Evolutionary conservation across 2,113 vertebrate species (phyloP).

Genomic region (Natator depressus): DNA sequence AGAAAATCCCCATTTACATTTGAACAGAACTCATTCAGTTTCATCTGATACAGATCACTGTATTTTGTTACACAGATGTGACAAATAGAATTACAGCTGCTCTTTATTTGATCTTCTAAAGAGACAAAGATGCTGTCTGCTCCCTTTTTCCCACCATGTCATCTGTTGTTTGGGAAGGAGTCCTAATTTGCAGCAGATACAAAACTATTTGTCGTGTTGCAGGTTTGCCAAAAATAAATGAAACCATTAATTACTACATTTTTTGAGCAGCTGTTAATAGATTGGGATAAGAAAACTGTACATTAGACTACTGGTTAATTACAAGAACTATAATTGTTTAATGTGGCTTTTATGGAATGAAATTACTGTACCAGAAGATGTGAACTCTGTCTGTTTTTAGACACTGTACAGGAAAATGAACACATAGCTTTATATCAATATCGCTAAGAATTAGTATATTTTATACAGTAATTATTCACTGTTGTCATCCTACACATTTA

Average conservation of each 20-base stretch:
- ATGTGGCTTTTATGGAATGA: constrained; percentile 68
- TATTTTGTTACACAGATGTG: constrained; percentile 65
- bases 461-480: neutral
- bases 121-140: constrained; percentile 67
- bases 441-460: neutral
- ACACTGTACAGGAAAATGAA: constrained; percentile 1
- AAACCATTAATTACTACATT: constrained; percentile 86
- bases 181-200: constrained; percentile 81
- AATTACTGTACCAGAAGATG: constrained; percentile 55
- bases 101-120: constrained; percentile 78
- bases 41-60: constrained; percentile 12
- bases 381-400: constrained; percentile 53
- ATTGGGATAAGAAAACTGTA: constrained; percentile 75
- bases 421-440: neutral
- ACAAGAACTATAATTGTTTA: constrained; percentile 66
- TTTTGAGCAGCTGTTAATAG: constrained; percentile 86
- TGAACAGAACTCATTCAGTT: constrained; percentile 25
- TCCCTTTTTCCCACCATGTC: constrained; percentile 68
- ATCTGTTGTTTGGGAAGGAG: constrained; percentile 79
- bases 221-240: constrained; percentile 86
- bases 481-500: neutral
- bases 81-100: constrained; percentile 72
- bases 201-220: constrained; percentile 80
- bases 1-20: neutral
- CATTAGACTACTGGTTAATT: constrained; percentile 77